Conservation (phyloP, 2,888 invertebrate species). For the Lepidochitona cinerea region DNA sequence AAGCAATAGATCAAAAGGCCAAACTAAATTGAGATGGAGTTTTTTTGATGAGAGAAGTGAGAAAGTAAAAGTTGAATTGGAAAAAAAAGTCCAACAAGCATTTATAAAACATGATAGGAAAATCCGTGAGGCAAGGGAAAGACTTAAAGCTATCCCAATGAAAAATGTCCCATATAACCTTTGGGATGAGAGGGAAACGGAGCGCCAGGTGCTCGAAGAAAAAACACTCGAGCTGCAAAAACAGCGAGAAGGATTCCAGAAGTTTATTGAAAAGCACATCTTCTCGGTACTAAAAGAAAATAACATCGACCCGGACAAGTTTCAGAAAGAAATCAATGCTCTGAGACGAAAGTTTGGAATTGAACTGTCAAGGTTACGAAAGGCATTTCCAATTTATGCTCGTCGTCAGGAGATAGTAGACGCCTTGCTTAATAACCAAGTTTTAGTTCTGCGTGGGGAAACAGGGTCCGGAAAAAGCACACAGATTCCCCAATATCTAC, state of each 20-base stretch:
- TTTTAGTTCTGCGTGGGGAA: constrained; percentile 66
- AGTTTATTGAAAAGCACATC: constrained; percentile 24
- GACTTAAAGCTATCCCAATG: background rate
- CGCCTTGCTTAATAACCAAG: constrained; percentile 49
- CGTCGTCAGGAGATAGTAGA: constrained; percentile 48
- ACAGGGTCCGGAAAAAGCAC: constrained; percentile 72
- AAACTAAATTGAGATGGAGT: too few relatives aligned
- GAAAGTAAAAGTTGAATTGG: background rate
- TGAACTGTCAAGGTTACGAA: constrained; percentile 46
- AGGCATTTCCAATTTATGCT: constrained; percentile 64
- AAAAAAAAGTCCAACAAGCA: background rate
- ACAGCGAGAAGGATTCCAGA: constrained; percentile 44
- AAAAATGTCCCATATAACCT: background rate
- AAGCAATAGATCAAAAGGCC: too few relatives aligned
- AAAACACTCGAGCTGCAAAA: constrained; percentile 40
- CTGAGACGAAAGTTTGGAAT: constrained; percentile 31
- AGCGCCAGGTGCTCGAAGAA: constrained; percentile 29
- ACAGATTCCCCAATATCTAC: constrained; percentile 68
- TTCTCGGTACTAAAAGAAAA: background rate
- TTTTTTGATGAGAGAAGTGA: too few relatives aligned
- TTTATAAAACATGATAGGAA: background rate
- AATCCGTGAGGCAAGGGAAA: background rate
- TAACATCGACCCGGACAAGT: background rate
- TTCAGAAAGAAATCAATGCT: background rate
- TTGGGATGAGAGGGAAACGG: background rate